phyloP scores from a whole-genome alignment of 1,140 invertebrate genomes.

The Psilanteris sp. region DNA sequence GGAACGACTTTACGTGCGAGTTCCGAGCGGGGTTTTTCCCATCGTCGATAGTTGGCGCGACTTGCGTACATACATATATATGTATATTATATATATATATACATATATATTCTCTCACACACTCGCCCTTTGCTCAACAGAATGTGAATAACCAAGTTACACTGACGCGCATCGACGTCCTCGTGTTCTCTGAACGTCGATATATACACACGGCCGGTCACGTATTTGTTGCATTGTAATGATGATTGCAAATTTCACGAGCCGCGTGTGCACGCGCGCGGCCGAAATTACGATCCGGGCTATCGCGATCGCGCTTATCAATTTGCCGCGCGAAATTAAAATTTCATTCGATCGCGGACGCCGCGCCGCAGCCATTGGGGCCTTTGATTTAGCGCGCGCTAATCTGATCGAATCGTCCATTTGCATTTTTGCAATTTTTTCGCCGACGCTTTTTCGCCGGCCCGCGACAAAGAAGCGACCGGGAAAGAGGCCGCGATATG shows the following conservation, averaged over 20 bases:
- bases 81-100: no score
- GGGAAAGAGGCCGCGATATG: no score
- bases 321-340: neutral
- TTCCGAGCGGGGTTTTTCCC: conserved; percentile 4
- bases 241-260: conserved; percentile 32
- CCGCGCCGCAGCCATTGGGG: no score
- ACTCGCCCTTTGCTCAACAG: no score
- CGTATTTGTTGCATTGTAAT: conserved; percentile 31
- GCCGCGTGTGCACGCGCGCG: neutral
- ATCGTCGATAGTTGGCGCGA: neutral
- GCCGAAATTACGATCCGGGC: conserved; percentile 7
- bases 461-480: no score
- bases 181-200: conserved; percentile 31
- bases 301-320: neutral
- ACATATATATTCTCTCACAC: no score
- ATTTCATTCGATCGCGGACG: no score
- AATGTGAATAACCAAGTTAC: conserved; percentile 41
- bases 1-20: neutral
- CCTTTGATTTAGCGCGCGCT: no score
- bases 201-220: conserved; percentile 25
- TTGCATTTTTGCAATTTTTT: no score
- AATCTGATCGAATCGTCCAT: no score
- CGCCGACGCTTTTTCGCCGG: no score
- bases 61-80: neutral
- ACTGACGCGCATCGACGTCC: conserved; percentile 21